Evolutionary conservation across 2,797 vertebrate species (phyloP).

Genomic region (Atherinosoma microstoma): DNA sequence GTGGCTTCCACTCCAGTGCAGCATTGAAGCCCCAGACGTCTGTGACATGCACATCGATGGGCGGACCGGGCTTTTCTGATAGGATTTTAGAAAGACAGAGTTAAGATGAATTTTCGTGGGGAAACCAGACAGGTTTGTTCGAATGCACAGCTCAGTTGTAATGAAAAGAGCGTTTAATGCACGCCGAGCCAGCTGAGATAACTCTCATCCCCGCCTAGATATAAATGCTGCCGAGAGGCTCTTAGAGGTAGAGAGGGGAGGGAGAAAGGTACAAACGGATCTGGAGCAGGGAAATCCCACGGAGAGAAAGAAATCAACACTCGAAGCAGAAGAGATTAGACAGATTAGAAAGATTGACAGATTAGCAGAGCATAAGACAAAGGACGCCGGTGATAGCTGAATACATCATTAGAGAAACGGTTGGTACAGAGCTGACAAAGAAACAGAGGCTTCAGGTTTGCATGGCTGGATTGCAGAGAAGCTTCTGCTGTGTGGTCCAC

Average conservation of each 20-base stretch:
- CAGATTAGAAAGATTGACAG: slow-evolving; percentile 57
- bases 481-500: slow-evolving; percentile 58
- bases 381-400: slow-evolving; percentile 37
- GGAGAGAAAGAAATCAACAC: slow-evolving; percentile 43
- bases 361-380: slow-evolving; percentile 55
- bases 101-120: slow-evolving; percentile 13
- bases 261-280: slow-evolving; percentile 38
- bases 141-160: background rate
- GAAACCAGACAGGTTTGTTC: slow-evolving; percentile 19
- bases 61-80: slow-evolving; percentile 89
- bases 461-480: slow-evolving; percentile 33
- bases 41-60: slow-evolving; percentile 82
- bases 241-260: slow-evolving; percentile 8
- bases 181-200: slow-evolving; percentile 11
- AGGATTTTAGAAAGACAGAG: slow-evolving; percentile 12
- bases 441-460: slow-evolving; percentile 27
- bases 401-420: slow-evolving; percentile 32
- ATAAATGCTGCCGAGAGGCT: slow-evolving; percentile 23
- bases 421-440: slow-evolving; percentile 49
- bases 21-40: slow-evolving; percentile 94
- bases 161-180: background rate
- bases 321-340: slow-evolving; percentile 34
- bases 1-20: slow-evolving; percentile 89
- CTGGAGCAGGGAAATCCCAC: slow-evolving; percentile 38
- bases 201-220: slow-evolving; percentile 18